Evolutionary conservation across 2,888 invertebrate species (phyloP), one percentile per base, ranked within the genome.

Genomic region (Zelleria hepariella): DNA sequence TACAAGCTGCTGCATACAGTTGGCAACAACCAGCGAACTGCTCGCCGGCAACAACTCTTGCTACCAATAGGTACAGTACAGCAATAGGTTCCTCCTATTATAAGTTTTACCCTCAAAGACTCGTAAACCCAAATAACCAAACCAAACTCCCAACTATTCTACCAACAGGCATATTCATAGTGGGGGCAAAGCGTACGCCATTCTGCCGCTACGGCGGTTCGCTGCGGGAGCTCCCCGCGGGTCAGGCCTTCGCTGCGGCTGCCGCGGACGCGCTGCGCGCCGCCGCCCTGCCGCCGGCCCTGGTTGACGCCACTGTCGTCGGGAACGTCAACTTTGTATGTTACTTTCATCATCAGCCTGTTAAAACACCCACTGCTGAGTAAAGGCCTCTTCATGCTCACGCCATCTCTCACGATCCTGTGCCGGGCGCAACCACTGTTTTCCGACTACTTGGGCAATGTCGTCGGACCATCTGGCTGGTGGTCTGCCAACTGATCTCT

Each of bases 141-240:
- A 42, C 15, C 15, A 42, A 42, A 15, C 1, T 42, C 32, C 10
- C 10, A 32, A 42, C 32, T 42, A 15, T 10, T 42, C 32, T 64
- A 62, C n/a, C n/a, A n/a, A n/a, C 68, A 87, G 87, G 78, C n/a
- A 69, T 86, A 60, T 86, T 80, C 61, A 72, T 87, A 63, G 66
- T 86, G 65, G 82, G 82, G 65, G 86, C 86, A 59, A 86, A 86
- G 73, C 70, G 86, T 59, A 85, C 86, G 62, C 84, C 86, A 71
- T 85, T 87, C 74, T 84, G 86, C 62, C 69, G 68, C 60, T 80
- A 79, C 74, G 86, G 86, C 68, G 86, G 87, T 6, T 64, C 69
- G 1, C 62, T 86, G 8, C 72, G 78, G 55, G 83, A 85, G 65
- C 68, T 80, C 67, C 77, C 80, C 65, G 81, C 87, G 0, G 78